A percentile compares a stretch with the other conserved stretches of the same genome.
Conservation (phyloP, 2,113 vertebrate species). For the Naja naja region DNA sequence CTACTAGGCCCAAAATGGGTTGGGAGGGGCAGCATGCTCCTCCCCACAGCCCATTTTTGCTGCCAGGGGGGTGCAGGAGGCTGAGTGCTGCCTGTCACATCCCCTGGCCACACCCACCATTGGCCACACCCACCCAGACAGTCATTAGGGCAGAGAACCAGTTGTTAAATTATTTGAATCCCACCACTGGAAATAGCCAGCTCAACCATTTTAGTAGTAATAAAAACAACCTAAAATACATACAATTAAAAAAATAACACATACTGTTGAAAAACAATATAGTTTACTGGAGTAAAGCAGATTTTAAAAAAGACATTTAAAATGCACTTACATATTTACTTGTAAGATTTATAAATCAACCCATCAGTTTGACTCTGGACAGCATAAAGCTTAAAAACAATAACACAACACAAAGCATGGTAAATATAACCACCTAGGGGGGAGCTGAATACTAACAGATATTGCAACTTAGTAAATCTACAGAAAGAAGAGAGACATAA, state of each 20-base stretch:
- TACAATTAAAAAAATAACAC: background rate
- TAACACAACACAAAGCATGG: background rate
- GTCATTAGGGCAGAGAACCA: too few relatives aligned
- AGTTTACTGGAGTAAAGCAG: background rate
- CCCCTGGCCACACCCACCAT: too few relatives aligned
- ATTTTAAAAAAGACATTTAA: background rate
- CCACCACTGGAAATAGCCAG: too few relatives aligned
- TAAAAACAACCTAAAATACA: background rate
- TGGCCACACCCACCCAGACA: too few relatives aligned
- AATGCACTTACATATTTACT: background rate
- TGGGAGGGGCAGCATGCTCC: too few relatives aligned
- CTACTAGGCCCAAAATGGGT: too few relatives aligned
- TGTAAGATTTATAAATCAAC: too few relatives aligned
- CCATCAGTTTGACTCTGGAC: background rate
- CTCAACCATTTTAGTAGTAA: background rate
- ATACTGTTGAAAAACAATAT: background rate
- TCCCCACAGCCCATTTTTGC: too few relatives aligned
- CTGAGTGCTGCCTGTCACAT: too few relatives aligned
- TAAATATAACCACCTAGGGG: background rate
- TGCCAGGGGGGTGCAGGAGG: too few relatives aligned
- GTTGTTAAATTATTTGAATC: too few relatives aligned
- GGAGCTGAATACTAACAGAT: background rate
- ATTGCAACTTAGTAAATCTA: background rate
- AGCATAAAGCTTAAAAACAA: background rate
- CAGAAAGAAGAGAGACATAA: too few relatives aligned